Evolutionary conservation across 2,888 invertebrate species (phyloP), one percentile per base, ranked within the genome.

Genomic region (Drosophila neonasuta): DNA sequence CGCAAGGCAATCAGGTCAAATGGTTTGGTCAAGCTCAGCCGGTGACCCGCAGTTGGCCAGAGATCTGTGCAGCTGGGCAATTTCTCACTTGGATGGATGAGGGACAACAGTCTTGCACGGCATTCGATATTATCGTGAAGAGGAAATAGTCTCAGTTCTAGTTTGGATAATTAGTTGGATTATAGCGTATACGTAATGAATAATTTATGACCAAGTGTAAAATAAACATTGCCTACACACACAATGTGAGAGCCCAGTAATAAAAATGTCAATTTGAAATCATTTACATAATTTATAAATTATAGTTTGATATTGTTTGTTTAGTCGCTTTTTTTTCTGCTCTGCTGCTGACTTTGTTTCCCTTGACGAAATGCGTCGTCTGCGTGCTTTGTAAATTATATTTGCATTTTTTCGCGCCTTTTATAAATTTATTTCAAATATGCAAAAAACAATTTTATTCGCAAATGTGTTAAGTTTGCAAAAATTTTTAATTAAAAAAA

Each of bases 21-120:
- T 90, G 89, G 89, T 87, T 86, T 65, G 89, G 89, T 44, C 64
- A 76, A 11, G 84, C 88, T 34, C 90, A 90, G 66, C 79, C 88
- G 42, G 77, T 89, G 50, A 83, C 85, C 46, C 75, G 75, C 54
- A 88, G 82, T 51, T 90, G 90, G 89, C 64, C 79, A 13, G 81
- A 87, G 65, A 87, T 89, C 52, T 70, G 58, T 24, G 77, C 78
- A 42, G 68, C 80, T 57, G 87, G 84, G 59, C 80, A 88, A 69
- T 88, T 74, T 68, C 79, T 80, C 41, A 73, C 57, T 51, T 80
- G 85, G 62, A 62, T 29, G 68, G 68, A 67, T 69, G 63, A 17
- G 41, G 58, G 63, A 42, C 52, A 51, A 11, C 9, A 32, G 1
- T 29, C 55, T 44, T 55, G 69, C 52, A 30, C 66, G 56, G 72